Evolutionary conservation across 1,140 invertebrate genomes (phyloP).

Genomic region (Hestina assimilis): DNA sequence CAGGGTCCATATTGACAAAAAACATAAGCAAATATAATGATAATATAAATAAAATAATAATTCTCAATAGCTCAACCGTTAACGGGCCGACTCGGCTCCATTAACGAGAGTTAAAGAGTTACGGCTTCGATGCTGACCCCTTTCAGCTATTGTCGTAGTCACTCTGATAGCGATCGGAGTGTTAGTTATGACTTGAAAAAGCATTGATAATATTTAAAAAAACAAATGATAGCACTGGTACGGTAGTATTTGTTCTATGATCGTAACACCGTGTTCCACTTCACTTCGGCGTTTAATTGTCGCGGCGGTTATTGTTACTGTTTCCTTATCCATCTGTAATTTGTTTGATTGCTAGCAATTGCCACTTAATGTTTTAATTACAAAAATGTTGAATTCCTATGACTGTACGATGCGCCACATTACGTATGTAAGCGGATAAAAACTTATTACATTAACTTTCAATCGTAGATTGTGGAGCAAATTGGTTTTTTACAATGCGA

Average conservation of each 20-base stretch:
- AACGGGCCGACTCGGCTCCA: no score
- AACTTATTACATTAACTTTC: slow-evolving; percentile 45
- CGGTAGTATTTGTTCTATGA: slow-evolving; percentile 13
- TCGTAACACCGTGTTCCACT: slow-evolving; percentile 49
- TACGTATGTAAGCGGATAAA: slow-evolving; percentile 38
- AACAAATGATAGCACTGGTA: neutral
- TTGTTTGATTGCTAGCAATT: slow-evolving; percentile 67
- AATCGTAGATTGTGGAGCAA: slow-evolving; percentile 48
- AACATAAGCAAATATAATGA: no score
- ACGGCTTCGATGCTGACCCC: no score
- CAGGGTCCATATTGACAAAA: no score
- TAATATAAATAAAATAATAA: no score
- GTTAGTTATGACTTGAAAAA: no score
- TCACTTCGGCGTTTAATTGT: slow-evolving; percentile 67
- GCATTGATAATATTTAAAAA: no score
- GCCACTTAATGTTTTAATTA: slow-evolving; percentile 63
- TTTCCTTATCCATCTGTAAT: slow-evolving; percentile 69
- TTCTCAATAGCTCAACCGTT: no score
- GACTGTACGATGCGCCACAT: slow-evolving; percentile 35
- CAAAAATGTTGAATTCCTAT: slow-evolving; percentile 58
- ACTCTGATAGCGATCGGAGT: no score
- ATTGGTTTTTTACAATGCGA: slow-evolving; percentile 47
- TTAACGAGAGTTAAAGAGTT: no score
- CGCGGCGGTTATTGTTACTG: slow-evolving; percentile 55
- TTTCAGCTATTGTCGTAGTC: neutral